Base-by-base conservation (phyloP, 2,888 invertebrate genomes). In the Drosophila merina region DNA sequence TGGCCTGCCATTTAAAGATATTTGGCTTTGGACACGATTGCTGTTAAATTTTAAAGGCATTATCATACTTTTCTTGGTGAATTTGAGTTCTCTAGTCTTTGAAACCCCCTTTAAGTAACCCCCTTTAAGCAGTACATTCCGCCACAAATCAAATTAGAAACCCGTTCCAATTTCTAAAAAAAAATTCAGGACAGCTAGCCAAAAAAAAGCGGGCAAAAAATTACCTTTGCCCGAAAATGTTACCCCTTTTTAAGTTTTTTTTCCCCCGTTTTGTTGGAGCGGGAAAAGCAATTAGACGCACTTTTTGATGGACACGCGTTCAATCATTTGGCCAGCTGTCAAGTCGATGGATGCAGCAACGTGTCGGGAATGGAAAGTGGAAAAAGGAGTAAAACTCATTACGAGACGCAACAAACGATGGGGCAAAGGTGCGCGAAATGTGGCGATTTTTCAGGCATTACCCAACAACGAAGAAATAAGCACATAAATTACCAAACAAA, bases 291-390 rank as follows among this genome's bases (percentile, higher is more conserved):
- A 85, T 85, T 85, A 88, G 85, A 87, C 83, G 85, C 87, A 75
- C 64, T 84, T 88, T 84, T 77, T 85, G 85, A 85, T 79, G 85
- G 85, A 87, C 88, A 81, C 79, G 79, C 85, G 86, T 88, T 88
- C 88, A 85, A 88, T 85, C 85, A 88, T 88, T 88, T 80, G 75
- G 75, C 72, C 73, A 70, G 86, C 82, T 86, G 82, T 83, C 82
- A 83, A 86, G 88, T 86, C 72, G 82, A 47, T 78, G 79, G 76
- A 76, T 70, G 77, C 72, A 62, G 74, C 80, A 72, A 81, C 86
- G 84, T 86, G 81, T 78, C 44, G 40, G 66, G 81, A 84, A 83
- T 86, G 71, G 68, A 59, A 47, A 67, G 25, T 44, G 40, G 14
- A 45, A 67, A 59, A 75, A 66, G 45, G 69, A 73, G 55, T 57